These are phyloP conservation scores for Orestias chungarensis DNA, from an alignment of 2,797 vertebrate genomes.

Conservation along the genomic window DNA sequence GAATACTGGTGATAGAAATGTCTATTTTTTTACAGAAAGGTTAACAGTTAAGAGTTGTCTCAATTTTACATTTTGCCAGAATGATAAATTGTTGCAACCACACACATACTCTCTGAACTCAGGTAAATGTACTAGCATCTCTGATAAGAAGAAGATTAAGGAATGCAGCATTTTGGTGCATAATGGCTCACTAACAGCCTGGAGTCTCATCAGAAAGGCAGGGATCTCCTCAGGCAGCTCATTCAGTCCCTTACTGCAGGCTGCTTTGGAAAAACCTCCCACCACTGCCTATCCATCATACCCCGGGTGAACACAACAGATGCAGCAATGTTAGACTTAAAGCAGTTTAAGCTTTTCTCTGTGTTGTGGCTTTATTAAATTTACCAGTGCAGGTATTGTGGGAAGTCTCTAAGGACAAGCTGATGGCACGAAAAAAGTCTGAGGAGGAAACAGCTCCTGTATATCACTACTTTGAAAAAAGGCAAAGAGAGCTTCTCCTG, in stretches of 20 bases:
- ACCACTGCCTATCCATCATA: constrained; percentile 57
- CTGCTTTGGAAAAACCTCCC: constrained; percentile 33
- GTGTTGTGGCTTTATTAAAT: constrained; percentile 62
- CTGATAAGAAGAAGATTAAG: constrained; percentile 44
- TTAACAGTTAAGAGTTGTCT: constrained; percentile 38
- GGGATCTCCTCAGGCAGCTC: constrained; percentile 38
- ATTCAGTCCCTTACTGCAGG: constrained; percentile 27
- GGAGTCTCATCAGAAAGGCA: constrained; percentile 41
- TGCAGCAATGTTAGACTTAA: constrained; percentile 51
- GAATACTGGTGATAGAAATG: constrained; percentile 34
- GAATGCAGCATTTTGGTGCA: constrained; percentile 35
- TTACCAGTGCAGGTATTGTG: constrained; percentile 23
- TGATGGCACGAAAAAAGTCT: constrained; percentile 56
- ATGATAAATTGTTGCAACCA: constrained; percentile 51
- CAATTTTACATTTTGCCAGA: constrained; percentile 28
- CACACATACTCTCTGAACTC: constrained; percentile 28
- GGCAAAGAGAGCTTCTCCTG: constrained; percentile 34
- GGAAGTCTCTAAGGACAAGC: constrained; percentile 35
- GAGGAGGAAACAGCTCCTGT: constrained; percentile 43
- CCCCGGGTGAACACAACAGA: constrained; percentile 40
- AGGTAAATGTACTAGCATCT: constrained; percentile 42
- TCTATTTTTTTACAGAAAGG: constrained; percentile 33
- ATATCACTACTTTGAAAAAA: constrained; percentile 45
- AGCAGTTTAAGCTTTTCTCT: constrained; percentile 55
- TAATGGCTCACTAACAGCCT: constrained; percentile 39